Evolutionary conservation across 1,140 invertebrate genomes (phyloP).

Genomic region (Carposina sasakii): DNA sequence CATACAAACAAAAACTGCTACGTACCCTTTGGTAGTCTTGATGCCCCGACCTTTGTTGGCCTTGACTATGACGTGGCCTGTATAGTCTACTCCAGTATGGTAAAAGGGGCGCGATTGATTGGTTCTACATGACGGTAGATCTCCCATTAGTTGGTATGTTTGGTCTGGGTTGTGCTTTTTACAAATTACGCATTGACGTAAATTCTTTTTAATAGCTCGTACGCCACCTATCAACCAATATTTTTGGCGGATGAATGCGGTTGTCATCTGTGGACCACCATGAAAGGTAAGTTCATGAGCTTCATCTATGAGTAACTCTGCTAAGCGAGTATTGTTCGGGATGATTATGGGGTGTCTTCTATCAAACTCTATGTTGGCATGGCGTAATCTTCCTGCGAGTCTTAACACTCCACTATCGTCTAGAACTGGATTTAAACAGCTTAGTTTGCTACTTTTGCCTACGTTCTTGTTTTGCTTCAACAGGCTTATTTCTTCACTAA

Average conservation of each 20-base stretch:
- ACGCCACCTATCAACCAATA: conserved; percentile 13
- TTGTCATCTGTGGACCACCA: conserved; percentile 11
- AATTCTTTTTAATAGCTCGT: background rate
- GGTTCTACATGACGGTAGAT: conserved; percentile 7
- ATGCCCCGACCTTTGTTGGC: conserved; percentile 10
- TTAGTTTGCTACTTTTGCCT: background rate
- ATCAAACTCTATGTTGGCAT: conserved; percentile 20
- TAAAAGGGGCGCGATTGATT: conserved; percentile 12
- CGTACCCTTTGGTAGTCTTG: conserved; percentile 14
- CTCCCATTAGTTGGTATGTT: conserved; percentile 13
- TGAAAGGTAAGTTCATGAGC: conserved; percentile 14
- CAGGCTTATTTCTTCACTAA: background rate
- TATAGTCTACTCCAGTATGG: conserved; percentile 16
- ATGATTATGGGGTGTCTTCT: conserved; percentile 13
- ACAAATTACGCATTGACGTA: conserved; percentile 9
- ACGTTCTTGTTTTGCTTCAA: background rate
- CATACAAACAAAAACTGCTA: conserved; percentile 19
- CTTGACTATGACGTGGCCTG: conserved; percentile 7
- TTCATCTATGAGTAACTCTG: conserved; percentile 4
- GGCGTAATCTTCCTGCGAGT: background rate
- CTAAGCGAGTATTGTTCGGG: conserved; percentile 1
- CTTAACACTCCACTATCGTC: background rate
- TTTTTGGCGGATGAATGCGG: background rate
- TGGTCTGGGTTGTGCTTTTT: background rate
- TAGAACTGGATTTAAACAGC: background rate